A percentile compares a stretch with the other conserved stretches of the same genome.
phyloP scores from a whole-genome alignment of 1,140 invertebrate genomes.

The Eufriesea mexicana region DNA sequence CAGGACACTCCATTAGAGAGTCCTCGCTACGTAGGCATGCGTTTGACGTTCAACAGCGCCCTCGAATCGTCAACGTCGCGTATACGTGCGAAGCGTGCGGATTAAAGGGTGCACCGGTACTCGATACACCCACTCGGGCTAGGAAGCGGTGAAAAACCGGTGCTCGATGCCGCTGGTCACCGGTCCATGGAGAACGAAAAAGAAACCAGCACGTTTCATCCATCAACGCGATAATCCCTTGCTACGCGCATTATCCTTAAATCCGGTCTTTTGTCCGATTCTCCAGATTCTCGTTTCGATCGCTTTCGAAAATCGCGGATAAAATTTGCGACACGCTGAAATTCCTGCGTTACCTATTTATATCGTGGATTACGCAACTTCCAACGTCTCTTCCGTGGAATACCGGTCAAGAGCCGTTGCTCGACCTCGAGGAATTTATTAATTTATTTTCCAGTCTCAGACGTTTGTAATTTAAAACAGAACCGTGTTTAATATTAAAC shows the following conservation, averaged over 20 bases:
- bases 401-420: no score
- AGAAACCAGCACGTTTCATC: background rate
- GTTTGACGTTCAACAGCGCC: slow-evolving; percentile 63
- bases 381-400: no score
- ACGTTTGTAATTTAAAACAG: no score
- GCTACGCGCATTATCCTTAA: background rate
- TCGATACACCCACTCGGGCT: slow-evolving; percentile 32
- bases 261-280: background rate
- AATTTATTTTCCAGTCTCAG: no score
- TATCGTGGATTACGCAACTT: no score
- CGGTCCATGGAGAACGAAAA: background rate
- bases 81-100: slow-evolving; percentile 12
- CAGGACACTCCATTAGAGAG: slow-evolving; percentile 58
- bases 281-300: background rate
- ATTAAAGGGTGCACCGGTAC: slow-evolving; percentile 38
- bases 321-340: no score
- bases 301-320: no score
- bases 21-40: slow-evolving; percentile 38
- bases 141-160: slow-evolving; percentile 27
- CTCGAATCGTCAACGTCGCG: slow-evolving; percentile 54
- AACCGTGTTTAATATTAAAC: no score
- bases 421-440: no score
- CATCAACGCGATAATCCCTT: background rate
- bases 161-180: background rate
- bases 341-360: no score